phyloP scores from a whole-genome alignment of 2,797 vertebrate species.

The Acrocephalus scirpaceus region DNA sequence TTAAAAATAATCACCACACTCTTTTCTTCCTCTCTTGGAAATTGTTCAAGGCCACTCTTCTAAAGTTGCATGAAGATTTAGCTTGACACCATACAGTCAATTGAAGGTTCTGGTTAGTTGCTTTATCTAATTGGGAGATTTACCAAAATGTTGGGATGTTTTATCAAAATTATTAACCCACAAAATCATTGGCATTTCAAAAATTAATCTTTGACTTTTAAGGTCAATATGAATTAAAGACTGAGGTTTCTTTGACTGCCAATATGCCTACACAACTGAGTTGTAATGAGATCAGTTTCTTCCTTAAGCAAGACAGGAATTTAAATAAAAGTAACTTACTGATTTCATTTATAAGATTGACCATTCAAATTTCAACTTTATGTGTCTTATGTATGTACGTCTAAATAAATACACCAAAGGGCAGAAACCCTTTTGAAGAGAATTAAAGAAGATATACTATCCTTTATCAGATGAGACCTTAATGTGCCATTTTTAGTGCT shows the following conservation, averaged over 20 bases:
- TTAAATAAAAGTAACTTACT: not conserved
- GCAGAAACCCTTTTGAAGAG: not conserved
- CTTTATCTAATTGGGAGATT: not conserved
- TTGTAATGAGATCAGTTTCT: not conserved
- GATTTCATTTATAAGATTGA: not conserved
- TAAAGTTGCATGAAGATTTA: not conserved
- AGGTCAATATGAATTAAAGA: not conserved
- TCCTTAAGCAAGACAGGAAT: not conserved
- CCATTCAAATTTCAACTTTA: not conserved
- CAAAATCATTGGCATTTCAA: not conserved
- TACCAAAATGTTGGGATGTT: not conserved
- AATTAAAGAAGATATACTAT: not conserved
- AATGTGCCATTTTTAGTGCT: not conserved
- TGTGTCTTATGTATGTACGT: not conserved
- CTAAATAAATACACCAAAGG: not conserved
- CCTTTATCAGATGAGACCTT: not conserved
- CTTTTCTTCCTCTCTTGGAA: not conserved
- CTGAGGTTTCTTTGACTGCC: not conserved
- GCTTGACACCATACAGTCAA: not conserved
- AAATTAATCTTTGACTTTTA: not conserved
- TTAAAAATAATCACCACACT: not conserved
- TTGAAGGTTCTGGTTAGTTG: not conserved
- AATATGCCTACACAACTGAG: not conserved
- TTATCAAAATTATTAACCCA: not conserved
- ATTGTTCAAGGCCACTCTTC: not conserved